phyloP scores from a whole-genome alignment of 2,888 invertebrate species.

The Apodemia zela region DNA sequence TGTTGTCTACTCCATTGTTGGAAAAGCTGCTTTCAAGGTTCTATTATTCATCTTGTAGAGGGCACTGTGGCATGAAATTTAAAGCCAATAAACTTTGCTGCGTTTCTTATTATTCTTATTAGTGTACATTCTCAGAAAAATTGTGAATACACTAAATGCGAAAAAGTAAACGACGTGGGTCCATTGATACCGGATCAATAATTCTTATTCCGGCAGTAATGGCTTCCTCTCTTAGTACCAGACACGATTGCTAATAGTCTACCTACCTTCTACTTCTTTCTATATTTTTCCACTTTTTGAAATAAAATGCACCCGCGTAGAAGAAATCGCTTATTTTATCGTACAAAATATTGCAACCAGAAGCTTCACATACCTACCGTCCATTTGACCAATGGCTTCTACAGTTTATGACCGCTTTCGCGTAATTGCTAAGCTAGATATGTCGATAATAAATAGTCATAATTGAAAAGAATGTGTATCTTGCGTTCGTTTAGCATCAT shows the following conservation, averaged over 20 bases:
- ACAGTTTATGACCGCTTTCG: conserved; percentile 63
- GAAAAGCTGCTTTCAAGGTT: conserved; percentile 80
- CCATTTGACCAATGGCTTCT: conserved; percentile 64
- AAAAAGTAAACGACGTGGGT: conserved; percentile 60
- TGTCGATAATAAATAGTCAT: conserved; percentile 44
- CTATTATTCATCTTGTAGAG: conserved; percentile 77
- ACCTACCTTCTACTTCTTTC: conserved; percentile 71
- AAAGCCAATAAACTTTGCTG: conserved; percentile 79
- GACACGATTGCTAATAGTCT: conserved; percentile 73
- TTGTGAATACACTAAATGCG: conserved; percentile 76
- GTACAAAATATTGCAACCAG: conserved; percentile 62
- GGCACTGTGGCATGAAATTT: conserved; percentile 80
- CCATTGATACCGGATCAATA: conserved; percentile 59
- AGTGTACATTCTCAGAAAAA: conserved; percentile 65
- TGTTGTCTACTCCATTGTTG: conserved; percentile 80
- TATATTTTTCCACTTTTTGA: conserved; percentile 70
- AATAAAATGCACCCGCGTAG: conserved; percentile 77
- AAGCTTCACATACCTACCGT: conserved; percentile 59
- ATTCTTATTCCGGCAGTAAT: conserved; percentile 61
- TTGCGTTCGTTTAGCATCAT: conserved; percentile 65
- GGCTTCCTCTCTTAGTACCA: conserved; percentile 71
- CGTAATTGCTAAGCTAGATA: conserved; percentile 67
- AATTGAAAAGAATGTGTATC: conserved; percentile 46
- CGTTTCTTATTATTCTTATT: conserved; percentile 76
- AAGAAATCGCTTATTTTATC: conserved; percentile 68